Conservation (phyloP, 2,113 vertebrate genomes). For the Irena cyanogastra region DNA sequence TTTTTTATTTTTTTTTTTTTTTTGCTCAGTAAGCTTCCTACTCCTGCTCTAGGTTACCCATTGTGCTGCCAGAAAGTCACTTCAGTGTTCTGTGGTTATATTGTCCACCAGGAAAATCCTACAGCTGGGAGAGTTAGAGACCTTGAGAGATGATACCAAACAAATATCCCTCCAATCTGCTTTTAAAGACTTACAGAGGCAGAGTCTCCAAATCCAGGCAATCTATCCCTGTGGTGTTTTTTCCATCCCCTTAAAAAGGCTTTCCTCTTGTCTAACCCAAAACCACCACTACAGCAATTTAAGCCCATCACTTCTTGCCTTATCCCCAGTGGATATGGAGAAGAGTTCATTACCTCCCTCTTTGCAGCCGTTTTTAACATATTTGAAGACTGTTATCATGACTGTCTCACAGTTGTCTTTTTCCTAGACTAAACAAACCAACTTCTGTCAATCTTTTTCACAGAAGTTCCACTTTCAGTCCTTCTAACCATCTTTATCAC, state of each 20-base stretch:
- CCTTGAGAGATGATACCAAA: not conserved
- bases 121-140: not conserved
- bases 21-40: not conserved
- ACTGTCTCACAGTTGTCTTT: constrained; percentile 54
- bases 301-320: constrained; percentile 31
- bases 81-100: not conserved
- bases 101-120: not conserved
- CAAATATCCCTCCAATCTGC: not conserved
- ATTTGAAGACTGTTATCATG: constrained; percentile 48
- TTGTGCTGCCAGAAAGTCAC: not conserved
- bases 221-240: not conserved
- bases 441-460: constrained; percentile 37
- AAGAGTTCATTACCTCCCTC: constrained; percentile 48
- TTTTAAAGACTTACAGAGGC: not conserved
- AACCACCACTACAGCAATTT: constrained; percentile 23
- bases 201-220: not conserved
- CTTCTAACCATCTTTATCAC: not conserved
- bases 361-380: not conserved
- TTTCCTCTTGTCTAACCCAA: constrained; percentile 31
- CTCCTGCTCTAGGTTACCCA: not conserved
- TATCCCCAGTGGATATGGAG: constrained; percentile 5
- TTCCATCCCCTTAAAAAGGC: not conserved
- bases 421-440: constrained; percentile 59
- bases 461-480: not conserved
- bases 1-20: not conserved